Evolutionary conservation across 2,888 invertebrate species (phyloP).

Genomic region (Arrhopalites spinosus): DNA sequence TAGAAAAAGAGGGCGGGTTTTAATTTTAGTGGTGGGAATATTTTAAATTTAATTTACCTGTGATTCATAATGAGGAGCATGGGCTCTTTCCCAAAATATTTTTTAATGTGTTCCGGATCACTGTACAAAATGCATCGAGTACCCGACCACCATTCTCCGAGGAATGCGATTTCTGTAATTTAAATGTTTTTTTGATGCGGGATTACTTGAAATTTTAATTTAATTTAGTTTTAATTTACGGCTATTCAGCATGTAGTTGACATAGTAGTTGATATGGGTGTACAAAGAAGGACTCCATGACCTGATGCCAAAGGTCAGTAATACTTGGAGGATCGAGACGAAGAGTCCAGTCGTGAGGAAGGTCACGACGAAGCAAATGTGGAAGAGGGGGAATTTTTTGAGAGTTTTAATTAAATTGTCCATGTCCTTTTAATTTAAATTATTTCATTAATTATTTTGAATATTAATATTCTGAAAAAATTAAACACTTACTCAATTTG

Average conservation of each 20-base stretch:
- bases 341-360: conserved; percentile 86
- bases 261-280: conserved; percentile 85
- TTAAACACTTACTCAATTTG: too few relatives aligned
- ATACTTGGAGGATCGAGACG: conserved; percentile 78
- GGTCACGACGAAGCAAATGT: conserved; percentile 80
- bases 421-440: too few relatives aligned
- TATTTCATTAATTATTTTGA: too few relatives aligned
- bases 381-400: conserved; percentile 63
- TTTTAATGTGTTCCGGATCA: conserved; percentile 76
- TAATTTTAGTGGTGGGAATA: too few relatives aligned
- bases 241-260: conserved; percentile 84
- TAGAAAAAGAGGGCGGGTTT: too few relatives aligned
- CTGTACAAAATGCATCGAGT: conserved; percentile 74
- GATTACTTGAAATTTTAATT: neutral
- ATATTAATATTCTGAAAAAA: too few relatives aligned
- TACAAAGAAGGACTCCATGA: conserved; percentile 79
- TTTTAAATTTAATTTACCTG: too few relatives aligned
- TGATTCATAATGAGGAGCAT: conserved; percentile 92
- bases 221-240: conserved; percentile 70
- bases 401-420: neutral
- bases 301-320: conserved; percentile 77
- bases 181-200: neutral
- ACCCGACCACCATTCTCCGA: conserved; percentile 93
- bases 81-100: conserved; percentile 85
- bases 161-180: conserved; percentile 83